phyloP scores from a whole-genome alignment of 2,888 invertebrate genomes.

The Lasioglossum marginatum region DNA sequence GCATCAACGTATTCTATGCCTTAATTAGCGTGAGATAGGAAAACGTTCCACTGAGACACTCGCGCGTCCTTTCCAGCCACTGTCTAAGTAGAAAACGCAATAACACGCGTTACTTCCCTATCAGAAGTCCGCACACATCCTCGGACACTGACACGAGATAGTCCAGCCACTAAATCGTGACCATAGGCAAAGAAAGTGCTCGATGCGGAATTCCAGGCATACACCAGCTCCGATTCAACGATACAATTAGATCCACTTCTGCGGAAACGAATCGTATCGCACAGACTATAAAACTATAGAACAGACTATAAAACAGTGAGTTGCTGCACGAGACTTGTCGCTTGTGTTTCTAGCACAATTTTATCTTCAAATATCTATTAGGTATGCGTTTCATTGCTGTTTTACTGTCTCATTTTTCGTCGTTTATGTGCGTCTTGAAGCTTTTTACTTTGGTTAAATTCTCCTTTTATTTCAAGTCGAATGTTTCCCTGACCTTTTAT shows the following conservation, averaged over 20 bases:
- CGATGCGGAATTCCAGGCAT: background rate
- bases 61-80: background rate
- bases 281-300: background rate
- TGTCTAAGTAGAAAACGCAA: background rate
- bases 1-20: background rate
- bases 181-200: background rate
- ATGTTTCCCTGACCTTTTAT: too few relatives aligned
- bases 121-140: background rate
- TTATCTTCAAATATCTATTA: background rate
- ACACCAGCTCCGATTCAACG: background rate
- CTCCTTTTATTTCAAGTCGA: too few relatives aligned
- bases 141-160: background rate
- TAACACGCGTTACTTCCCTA: conserved; percentile 8
- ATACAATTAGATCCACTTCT: conserved; percentile 1
- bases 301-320: background rate
- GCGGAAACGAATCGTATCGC: background rate
- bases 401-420: background rate
- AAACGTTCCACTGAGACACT: background rate
- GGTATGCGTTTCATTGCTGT: background rate
- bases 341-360: background rate
- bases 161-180: background rate
- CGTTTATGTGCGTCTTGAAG: too few relatives aligned
- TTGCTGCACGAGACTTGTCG: background rate
- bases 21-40: conserved; percentile 16
- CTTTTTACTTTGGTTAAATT: too few relatives aligned